Evolutionary conservation across 1,140 invertebrate genomes (phyloP).

Genomic region (Schmidtea mediterranea): DNA sequence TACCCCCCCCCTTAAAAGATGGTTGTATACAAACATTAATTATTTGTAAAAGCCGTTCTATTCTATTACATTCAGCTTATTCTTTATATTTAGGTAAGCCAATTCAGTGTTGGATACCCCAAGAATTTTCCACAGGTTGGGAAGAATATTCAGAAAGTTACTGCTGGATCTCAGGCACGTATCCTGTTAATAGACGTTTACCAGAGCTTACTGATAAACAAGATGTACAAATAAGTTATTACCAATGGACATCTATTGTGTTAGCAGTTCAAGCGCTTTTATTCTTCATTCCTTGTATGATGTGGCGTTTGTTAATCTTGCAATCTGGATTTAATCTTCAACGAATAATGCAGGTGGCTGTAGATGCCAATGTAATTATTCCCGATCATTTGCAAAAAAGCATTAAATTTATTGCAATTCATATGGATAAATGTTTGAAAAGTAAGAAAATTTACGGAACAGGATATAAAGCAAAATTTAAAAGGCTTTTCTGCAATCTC

Average conservation of each 20-base stretch:
- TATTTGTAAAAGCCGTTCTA: no score
- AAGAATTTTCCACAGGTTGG: constrained; percentile 10
- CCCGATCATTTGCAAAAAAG: no score
- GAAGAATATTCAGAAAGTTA: constrained; percentile 9
- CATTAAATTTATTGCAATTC: no score
- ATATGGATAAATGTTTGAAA: no score
- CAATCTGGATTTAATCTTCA: background rate
- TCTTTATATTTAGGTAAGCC: constrained; percentile 4
- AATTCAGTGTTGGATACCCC: constrained; percentile 11
- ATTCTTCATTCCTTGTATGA: constrained; percentile 32
- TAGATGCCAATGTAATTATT: no score
- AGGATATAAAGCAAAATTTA: no score
- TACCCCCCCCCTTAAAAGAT: no score
- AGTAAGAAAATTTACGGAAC: no score
- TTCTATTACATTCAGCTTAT: no score
- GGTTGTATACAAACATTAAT: no score
- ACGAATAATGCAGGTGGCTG: no score
- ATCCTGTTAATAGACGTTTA: constrained; percentile 17
- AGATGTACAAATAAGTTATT: constrained; percentile 25
- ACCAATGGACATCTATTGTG: constrained; percentile 34
- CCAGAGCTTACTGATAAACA: constrained; percentile 14
- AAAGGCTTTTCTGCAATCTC: no score
- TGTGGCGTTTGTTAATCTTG: constrained; percentile 19
- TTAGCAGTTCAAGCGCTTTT: constrained; percentile 30
- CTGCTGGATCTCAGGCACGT: constrained; percentile 24